Evolutionary conservation across 2,888 invertebrate genomes (phyloP).

Genomic region (Agriotes lineatus): DNA sequence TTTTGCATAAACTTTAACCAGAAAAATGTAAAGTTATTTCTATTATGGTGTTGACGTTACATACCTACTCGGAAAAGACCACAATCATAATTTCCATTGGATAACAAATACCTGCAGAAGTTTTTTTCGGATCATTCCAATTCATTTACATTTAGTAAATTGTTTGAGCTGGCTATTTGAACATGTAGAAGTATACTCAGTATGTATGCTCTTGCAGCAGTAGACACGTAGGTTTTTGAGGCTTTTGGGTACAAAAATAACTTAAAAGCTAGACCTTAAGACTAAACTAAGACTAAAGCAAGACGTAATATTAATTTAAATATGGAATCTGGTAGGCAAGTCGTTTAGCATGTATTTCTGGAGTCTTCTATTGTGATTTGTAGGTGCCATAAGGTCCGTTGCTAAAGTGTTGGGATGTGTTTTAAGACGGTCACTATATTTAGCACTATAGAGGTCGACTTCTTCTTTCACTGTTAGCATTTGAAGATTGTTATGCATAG

Average conservation of each 20-base stretch:
- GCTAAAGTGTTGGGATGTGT: constrained; percentile 7
- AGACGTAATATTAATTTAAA: constrained; percentile 1
- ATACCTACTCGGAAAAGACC: too few species aligned
- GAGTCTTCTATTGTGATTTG: constrained; percentile 4
- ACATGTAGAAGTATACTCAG: too few species aligned
- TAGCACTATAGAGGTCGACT: constrained; percentile 5
- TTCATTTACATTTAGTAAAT: too few species aligned
- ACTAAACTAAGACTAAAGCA: constrained; percentile 2
- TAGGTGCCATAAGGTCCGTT: constrained; percentile 3
- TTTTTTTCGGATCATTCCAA: too few species aligned
- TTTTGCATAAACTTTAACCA: too few species aligned
- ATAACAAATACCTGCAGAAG: too few species aligned
- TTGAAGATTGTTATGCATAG: constrained; percentile 12
- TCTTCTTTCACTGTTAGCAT: constrained; percentile 9
- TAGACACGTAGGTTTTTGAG: not conserved
- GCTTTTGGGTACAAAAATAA: constrained; percentile 2
- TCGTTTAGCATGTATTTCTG: not conserved
- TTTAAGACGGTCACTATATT: constrained; percentile 4
- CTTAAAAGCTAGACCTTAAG: not conserved
- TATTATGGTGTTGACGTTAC: too few species aligned
- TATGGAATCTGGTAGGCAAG: constrained; percentile 2
- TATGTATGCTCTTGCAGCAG: too few species aligned
- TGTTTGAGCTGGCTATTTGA: too few species aligned
- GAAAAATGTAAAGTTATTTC: too few species aligned
- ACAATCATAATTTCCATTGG: too few species aligned